phyloP scores from a whole-genome alignment of 2,797 vertebrate species.

The Helostoma temminkii region DNA sequence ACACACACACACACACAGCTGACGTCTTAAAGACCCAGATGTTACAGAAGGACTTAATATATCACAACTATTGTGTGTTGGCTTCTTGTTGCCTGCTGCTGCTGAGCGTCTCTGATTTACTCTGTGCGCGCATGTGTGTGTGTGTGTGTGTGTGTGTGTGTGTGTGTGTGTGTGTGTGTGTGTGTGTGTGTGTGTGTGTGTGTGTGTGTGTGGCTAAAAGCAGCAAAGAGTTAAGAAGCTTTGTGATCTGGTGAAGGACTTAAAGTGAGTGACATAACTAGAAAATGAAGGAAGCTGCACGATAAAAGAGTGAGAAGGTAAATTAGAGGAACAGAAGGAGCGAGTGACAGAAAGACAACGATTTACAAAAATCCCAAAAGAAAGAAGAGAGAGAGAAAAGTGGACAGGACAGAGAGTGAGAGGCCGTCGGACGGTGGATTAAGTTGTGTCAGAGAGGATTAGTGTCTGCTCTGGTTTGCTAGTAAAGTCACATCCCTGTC shows the following conservation, averaged over 20 bases:
- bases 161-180: conserved; percentile 4
- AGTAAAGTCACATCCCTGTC: conserved; percentile 66
- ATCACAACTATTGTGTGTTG: conserved; percentile 17
- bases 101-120: too few species aligned
- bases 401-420: not conserved
- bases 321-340: not conserved
- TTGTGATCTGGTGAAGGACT: conserved; percentile 62
- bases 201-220: conserved; percentile 52
- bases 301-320: not conserved
- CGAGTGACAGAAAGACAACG: not conserved
- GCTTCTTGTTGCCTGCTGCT: too few species aligned
- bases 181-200: conserved; percentile 18
- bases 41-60: conserved; percentile 47
- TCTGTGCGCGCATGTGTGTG: conserved; percentile 19
- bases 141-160: conserved; percentile 28
- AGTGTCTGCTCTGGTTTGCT: conserved; percentile 67
- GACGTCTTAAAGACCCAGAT: conserved; percentile 53
- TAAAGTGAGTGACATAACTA: conserved; percentile 35
- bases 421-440: conserved; percentile 51
- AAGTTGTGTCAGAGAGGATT: conserved; percentile 66
- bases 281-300: not conserved
- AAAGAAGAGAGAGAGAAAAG: not conserved
- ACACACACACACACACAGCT: conserved; percentile 21
- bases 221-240: conserved; percentile 70
- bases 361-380: not conserved